A percentile compares a stretch with the other conserved stretches of the same genome.
Conservation (phyloP, 2,797 vertebrate genomes). For the Lagodon rhomboides region DNA sequence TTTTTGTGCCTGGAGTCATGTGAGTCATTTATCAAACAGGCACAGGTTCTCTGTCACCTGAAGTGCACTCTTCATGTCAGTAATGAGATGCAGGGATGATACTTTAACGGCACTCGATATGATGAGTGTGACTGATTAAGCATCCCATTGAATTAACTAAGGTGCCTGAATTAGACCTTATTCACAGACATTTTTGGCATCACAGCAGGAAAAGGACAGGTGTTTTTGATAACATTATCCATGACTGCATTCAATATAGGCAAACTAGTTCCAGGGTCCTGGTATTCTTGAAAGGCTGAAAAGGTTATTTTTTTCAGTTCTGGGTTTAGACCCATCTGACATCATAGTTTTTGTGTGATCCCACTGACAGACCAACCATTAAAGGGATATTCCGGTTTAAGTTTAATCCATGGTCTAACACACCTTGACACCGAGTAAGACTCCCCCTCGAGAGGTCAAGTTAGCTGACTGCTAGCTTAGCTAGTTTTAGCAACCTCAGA, state of each 20-base stretch:
- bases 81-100: constrained; percentile 5
- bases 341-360: too few species aligned
- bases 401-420: too few species aligned
- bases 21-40: constrained; percentile 12
- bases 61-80: background rate
- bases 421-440: too few species aligned
- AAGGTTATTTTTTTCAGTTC: too few species aligned
- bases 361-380: too few species aligned
- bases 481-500: too few species aligned
- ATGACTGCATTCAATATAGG: background rate
- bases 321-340: too few species aligned
- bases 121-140: constrained; percentile 1
- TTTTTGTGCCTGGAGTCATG: constrained; percentile 1
- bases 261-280: background rate
- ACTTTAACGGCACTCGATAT: background rate
- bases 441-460: too few species aligned
- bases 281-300: background rate
- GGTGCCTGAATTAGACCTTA: background rate
- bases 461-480: too few species aligned
- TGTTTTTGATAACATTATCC: background rate
- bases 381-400: too few species aligned
- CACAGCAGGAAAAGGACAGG: background rate
- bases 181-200: background rate
- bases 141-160: background rate
- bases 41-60: background rate